Evolutionary conservation across 2,888 invertebrate genomes (phyloP).

Genomic region (Acleris holmiana): DNA sequence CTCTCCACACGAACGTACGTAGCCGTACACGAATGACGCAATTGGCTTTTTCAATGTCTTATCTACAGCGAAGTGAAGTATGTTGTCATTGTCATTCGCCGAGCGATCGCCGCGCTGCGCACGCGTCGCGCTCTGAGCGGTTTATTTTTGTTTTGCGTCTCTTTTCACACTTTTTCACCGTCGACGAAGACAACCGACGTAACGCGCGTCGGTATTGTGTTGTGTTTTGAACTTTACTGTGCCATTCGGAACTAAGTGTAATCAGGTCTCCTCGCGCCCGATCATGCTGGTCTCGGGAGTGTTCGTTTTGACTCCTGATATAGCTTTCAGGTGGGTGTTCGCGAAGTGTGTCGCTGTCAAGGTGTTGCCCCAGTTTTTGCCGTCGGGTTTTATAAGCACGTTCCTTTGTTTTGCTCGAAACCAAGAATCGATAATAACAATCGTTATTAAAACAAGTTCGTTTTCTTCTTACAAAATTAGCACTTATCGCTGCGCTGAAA

Average conservation of each 20-base stretch:
- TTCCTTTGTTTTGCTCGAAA: constrained; percentile 34
- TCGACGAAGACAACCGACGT: constrained; percentile 79
- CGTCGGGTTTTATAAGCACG: constrained; percentile 23
- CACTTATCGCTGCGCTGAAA: constrained; percentile 29
- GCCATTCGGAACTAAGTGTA: constrained; percentile 63
- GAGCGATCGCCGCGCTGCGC: constrained; percentile 76
- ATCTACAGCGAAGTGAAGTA: constrained; percentile 73
- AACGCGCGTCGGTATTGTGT: constrained; percentile 73
- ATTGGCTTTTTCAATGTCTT: constrained; percentile 84
- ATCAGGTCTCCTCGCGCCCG: constrained; percentile 53
- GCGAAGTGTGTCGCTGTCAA: constrained; percentile 35
- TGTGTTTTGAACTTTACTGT: constrained; percentile 77
- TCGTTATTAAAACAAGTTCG: constrained; percentile 33
- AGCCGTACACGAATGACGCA: constrained; percentile 80
- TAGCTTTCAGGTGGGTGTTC: constrained; percentile 77
- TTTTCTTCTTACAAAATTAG: constrained; percentile 17
- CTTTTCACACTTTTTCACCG: constrained; percentile 67
- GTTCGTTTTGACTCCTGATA: constrained; percentile 75
- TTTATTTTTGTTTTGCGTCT: constrained; percentile 75
- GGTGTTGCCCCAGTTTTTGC: constrained; percentile 25
- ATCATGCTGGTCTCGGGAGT: constrained; percentile 80
- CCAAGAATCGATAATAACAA: constrained; percentile 24
- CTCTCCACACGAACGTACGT: constrained; percentile 75
- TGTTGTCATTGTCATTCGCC: constrained; percentile 75
- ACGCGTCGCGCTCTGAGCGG: constrained; percentile 62